Evolutionary conservation across 2,888 invertebrate genomes (phyloP).

Genomic region (Abscondita cerata): DNA sequence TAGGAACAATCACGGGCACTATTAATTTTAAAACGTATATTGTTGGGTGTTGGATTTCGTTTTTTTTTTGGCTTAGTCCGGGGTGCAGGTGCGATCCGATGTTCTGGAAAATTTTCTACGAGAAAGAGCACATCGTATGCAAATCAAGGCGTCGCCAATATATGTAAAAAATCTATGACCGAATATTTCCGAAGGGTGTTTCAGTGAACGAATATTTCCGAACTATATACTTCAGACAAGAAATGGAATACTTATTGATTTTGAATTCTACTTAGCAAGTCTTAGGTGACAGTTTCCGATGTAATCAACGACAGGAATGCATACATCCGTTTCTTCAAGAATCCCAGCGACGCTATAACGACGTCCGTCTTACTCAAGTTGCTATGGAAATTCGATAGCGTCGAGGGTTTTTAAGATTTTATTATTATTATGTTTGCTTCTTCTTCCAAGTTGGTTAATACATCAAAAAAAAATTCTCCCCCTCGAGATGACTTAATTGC

Average conservation of each 20-base stretch:
- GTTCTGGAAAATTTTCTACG: conserved; percentile 12
- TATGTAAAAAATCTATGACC: conserved; percentile 55
- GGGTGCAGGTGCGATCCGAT: not conserved
- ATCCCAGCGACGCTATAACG: conserved; percentile 17
- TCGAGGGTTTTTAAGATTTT: conserved; percentile 30
- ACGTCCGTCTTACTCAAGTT: conserved; percentile 22
- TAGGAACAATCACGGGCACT: conserved; percentile 9
- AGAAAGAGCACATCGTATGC: conserved; percentile 45
- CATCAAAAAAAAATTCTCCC: conserved; percentile 11
- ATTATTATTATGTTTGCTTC: conserved; percentile 22
- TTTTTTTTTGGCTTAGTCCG: not conserved
- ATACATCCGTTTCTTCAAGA: conserved; percentile 21
- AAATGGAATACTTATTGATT: conserved; percentile 60
- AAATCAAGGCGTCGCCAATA: conserved; percentile 55
- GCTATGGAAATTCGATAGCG: conserved; percentile 28
- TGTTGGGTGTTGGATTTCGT: not conserved
- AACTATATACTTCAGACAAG: conserved; percentile 54
- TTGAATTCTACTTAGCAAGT: conserved; percentile 59
- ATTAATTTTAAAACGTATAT: conserved; percentile 3
- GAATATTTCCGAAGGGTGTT: conserved; percentile 53
- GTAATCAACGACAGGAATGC: conserved; percentile 40
- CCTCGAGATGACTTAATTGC: conserved; percentile 21
- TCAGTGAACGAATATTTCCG: conserved; percentile 49
- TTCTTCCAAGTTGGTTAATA: conserved; percentile 9
- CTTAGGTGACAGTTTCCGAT: conserved; percentile 56